Base-by-base conservation (phyloP, 2,888 invertebrate genomes). In the Phlogophora meticulosa region DNA sequence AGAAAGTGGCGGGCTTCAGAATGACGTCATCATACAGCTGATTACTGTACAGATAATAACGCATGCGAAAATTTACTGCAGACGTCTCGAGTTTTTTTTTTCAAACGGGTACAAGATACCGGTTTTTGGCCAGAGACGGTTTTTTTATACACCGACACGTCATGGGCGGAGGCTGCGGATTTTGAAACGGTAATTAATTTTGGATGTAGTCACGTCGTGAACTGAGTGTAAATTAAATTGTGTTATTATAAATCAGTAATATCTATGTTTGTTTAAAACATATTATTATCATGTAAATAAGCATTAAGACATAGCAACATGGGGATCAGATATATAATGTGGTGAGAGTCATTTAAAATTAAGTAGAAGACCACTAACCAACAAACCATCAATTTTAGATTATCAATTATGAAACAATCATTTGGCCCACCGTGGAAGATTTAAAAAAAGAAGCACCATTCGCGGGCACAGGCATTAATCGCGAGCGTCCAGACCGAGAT, bases 391-490 rank as follows among this genome's bases (percentile, higher is more conserved):
- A 64, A 55, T 67, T 76, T 52, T 24, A 48, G 55, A 67, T 66
- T 56, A 78, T 72, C 56, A 60, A 76, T 76, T 57, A 70, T 56
- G 22, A 49, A 52, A 55, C 48, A 42, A 69, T 75, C 52, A 69
- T 68, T 62, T 63, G 82, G 90, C 81, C 92, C 92, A 90, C 90
- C 90, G 84, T 86, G 87, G 87, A 87, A 84, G 81, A 72, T 67
- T n/a, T 69, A 84, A 84, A 85, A 86, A 78, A 84, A 83, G 22
- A 60, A 73, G 69, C 75, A 74, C 78, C 76, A 85, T 86, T 87
- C 83, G 86, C 91, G 77, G 81, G 83, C 88, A 82, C 82, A 86
- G 84, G 84, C 91, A 92, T 91, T 92, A 92, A 90, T 92, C 92
- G 90, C 90, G 84, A 87, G 81, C 85, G 84, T 89, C 88, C 90